Evolutionary conservation across 1,140 invertebrate genomes (phyloP).

Genomic region (Calephelis nemesis): DNA sequence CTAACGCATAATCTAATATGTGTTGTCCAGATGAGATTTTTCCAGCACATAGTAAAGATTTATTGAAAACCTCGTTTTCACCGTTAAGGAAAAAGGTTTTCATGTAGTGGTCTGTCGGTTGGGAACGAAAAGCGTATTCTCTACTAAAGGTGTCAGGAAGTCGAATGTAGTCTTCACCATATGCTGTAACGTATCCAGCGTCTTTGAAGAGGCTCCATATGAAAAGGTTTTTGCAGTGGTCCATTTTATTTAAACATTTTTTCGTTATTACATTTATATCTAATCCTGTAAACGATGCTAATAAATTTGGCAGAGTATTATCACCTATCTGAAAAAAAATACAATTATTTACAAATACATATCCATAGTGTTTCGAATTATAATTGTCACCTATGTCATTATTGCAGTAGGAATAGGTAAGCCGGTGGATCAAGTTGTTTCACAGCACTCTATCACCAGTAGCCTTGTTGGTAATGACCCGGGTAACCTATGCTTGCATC

Average conservation of each 20-base stretch:
- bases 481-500: too few species aligned
- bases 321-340: constrained; percentile 80
- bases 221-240: constrained; percentile 62
- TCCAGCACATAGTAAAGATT: constrained; percentile 77
- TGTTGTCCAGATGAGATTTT: constrained; percentile 80
- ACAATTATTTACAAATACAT: neutral
- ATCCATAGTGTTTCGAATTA: too few species aligned
- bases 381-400: too few species aligned
- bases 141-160: constrained; percentile 65
- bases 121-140: constrained; percentile 46
- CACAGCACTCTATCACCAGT: too few species aligned
- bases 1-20: constrained; percentile 81
- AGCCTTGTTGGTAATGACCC: too few species aligned
- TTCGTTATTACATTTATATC: constrained; percentile 69
- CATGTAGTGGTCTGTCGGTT: constrained; percentile 88
- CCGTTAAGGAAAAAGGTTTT: constrained; percentile 83
- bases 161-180: constrained; percentile 65
- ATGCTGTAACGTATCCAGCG: constrained; percentile 68
- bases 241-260: constrained; percentile 78
- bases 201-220: constrained; percentile 66
- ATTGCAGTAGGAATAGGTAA: too few species aligned
- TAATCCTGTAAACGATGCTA: constrained; percentile 86
- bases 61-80: constrained; percentile 63
- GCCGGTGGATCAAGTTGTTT: too few species aligned
- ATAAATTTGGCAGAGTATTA: constrained; percentile 91